phyloP scores from a whole-genome alignment of 1,140 invertebrate species.

The Rhysida immarginata region DNA sequence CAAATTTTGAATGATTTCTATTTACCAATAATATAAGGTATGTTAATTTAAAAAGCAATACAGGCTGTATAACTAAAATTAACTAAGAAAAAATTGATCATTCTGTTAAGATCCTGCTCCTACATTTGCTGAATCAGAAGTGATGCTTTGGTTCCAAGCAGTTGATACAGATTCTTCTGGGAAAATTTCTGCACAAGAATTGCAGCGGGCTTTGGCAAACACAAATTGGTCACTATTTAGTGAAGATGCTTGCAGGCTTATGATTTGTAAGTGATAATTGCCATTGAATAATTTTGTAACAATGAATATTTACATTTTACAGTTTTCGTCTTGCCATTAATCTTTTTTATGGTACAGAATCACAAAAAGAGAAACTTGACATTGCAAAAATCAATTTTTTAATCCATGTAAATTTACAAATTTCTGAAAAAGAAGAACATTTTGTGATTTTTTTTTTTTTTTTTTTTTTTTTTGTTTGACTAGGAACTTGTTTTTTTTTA shows the following conservation, averaged over 20 bases:
- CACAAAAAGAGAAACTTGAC: not conserved
- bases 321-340: not conserved
- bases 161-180: slow-evolving; percentile 68
- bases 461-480: too few species aligned
- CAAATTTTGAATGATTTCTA: too few species aligned
- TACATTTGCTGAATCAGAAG: slow-evolving; percentile 40
- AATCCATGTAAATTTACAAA: not conserved
- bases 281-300: not conserved
- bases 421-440: not conserved
- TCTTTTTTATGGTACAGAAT: not conserved
- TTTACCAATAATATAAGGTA: too few species aligned
- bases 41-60: too few species aligned
- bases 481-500: too few species aligned
- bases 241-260: slow-evolving; percentile 61
- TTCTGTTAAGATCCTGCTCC: too few species aligned
- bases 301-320: not conserved
- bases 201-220: slow-evolving; percentile 68
- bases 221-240: slow-evolving; percentile 72
- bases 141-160: slow-evolving; percentile 60
- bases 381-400: not conserved
- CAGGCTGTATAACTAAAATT: too few species aligned
- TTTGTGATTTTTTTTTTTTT: too few species aligned
- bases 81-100: too few species aligned
- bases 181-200: slow-evolving; percentile 57
- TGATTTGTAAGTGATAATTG: slow-evolving; percentile 54